Evolutionary conservation across 1,140 invertebrate species (phyloP).

Genomic region (Ganaspis sp.): DNA sequence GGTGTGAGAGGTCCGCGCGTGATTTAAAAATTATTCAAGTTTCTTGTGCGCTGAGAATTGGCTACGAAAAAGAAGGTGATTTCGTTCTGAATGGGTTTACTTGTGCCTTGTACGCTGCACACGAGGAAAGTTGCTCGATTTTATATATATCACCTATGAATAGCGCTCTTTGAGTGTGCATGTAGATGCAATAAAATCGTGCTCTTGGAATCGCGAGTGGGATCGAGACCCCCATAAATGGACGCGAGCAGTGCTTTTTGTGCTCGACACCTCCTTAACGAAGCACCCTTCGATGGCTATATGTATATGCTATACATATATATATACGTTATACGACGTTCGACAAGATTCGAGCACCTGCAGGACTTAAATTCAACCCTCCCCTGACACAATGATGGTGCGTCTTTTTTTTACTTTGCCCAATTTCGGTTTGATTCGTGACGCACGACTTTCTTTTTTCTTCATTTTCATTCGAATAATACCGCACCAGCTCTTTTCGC

Average conservation of each 20-base stretch:
- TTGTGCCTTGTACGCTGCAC: not conserved
- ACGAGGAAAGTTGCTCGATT: conserved; percentile 17
- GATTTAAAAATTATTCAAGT: conserved; percentile 15
- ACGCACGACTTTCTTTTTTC: not conserved
- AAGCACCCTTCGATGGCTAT: conserved; percentile 3
- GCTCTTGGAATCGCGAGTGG: not conserved
- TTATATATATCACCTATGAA: not conserved
- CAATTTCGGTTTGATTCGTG: conserved; percentile 27
- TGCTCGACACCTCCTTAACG: conserved; percentile 26
- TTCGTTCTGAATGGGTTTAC: conserved; percentile 34
- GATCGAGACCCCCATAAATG: conserved; percentile 25
- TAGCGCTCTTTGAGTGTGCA: not conserved
- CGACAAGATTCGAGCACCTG: conserved; percentile 26
- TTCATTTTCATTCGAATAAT: not conserved
- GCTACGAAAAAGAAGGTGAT: not conserved
- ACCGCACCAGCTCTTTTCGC: not conserved
- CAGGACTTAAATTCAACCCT: conserved; percentile 19
- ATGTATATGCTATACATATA: not conserved
- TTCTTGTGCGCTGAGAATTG: no score
- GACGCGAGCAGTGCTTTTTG: conserved; percentile 18
- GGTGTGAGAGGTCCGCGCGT: not conserved
- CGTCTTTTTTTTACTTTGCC: conserved; percentile 5
- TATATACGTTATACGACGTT: not conserved
- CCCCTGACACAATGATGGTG: conserved; percentile 26
- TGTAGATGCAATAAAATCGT: conserved; percentile 44